Evolutionary conservation across 2,797 vertebrate species (phyloP).

Genomic region (Bradypus variegatus): DNA sequence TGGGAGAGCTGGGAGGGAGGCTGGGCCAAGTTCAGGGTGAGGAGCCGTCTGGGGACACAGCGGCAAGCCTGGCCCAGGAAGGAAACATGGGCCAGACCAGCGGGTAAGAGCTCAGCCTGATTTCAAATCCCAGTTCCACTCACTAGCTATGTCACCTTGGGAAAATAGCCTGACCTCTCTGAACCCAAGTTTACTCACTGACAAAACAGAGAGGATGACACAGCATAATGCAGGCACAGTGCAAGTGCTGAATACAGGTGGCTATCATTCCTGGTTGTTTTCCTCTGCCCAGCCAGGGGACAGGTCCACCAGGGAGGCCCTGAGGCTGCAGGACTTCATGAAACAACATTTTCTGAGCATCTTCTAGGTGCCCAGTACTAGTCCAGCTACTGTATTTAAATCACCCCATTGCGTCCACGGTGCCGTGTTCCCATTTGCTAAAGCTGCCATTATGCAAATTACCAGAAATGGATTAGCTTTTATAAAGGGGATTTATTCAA

Average conservation of each 20-base stretch:
- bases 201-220: not conserved
- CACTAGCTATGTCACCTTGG: constrained; percentile 39
- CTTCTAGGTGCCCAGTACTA: not conserved
- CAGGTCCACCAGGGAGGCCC: too few relatives aligned
- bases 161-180: constrained; percentile 30
- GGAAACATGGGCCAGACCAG: not conserved
- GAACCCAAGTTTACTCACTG: constrained; percentile 1
- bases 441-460: too few relatives aligned
- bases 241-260: too few relatives aligned
- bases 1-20: not conserved
- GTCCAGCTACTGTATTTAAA: not conserved
- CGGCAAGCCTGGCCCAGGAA: not conserved
- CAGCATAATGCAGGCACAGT: not conserved
- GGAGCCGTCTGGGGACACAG: not conserved
- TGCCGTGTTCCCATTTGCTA: too few relatives aligned
- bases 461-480: too few relatives aligned
- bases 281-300: not conserved
- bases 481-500: too few relatives aligned
- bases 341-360: not conserved
- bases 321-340: not conserved
- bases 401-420: not conserved
- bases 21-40: not conserved
- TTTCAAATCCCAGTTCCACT: not conserved
- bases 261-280: too few relatives aligned
- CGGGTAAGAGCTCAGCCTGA: not conserved